Evolutionary conservation across 2,797 vertebrate genomes (phyloP).

Genomic region (Thripadectes ignobilis): DNA sequence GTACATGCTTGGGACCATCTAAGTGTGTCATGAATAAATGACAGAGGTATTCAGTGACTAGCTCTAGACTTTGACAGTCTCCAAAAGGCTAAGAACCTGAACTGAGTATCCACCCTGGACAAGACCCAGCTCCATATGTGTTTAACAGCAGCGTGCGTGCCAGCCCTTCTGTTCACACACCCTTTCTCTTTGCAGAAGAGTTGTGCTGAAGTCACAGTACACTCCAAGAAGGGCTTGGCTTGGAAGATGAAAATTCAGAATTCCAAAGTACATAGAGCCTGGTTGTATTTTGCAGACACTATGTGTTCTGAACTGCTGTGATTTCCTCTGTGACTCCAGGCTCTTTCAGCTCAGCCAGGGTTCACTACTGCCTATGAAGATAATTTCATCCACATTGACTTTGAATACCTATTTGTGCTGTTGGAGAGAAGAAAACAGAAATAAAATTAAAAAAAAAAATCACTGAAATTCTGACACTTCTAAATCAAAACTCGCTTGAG

Average conservation of each 20-base stretch:
- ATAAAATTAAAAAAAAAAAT: background rate
- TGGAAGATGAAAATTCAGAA: background rate
- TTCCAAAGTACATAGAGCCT: background rate
- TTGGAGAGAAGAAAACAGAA: background rate
- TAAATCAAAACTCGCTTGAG: background rate
- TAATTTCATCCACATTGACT: background rate
- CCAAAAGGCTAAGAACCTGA: background rate
- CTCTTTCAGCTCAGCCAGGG: background rate
- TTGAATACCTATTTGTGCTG: background rate
- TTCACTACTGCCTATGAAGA: background rate
- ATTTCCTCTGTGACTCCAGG: background rate
- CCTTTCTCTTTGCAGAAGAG: background rate
- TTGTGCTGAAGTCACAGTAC: background rate
- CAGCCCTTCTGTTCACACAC: background rate
- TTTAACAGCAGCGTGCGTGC: background rate
- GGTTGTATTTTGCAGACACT: background rate
- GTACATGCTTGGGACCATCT: background rate
- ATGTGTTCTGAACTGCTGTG: background rate
- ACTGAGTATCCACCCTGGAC: too few species aligned
- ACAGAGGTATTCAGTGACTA: background rate
- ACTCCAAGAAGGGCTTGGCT: background rate
- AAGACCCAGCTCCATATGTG: fast-evolving
- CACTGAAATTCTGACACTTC: background rate
- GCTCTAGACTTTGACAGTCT: background rate
- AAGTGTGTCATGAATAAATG: background rate